A percentile compares a stretch with the other conserved stretches of the same genome.
Conservation (phyloP, 2,113 vertebrate species). For the Pseudolaguvia tuberculata region DNA sequence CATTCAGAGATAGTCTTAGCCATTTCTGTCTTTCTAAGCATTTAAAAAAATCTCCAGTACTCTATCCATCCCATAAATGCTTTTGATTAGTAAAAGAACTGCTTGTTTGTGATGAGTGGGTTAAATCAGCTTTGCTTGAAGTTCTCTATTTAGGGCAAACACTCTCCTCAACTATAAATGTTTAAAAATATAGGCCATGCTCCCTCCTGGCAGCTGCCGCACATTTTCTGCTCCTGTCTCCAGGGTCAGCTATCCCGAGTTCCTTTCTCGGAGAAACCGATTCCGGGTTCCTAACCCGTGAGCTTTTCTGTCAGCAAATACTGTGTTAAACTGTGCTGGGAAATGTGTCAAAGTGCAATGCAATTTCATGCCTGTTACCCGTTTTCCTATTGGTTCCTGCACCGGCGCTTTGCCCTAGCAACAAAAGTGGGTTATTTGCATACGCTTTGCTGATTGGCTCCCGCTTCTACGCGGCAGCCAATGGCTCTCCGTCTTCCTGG, state of each 20-base stretch:
- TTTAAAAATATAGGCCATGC: constrained; percentile 47
- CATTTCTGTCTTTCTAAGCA: constrained; percentile 37
- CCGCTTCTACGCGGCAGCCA: constrained; percentile 60
- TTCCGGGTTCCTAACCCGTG: constrained; percentile 51
- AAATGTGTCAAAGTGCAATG: constrained; percentile 83
- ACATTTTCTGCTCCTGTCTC: constrained; percentile 44
- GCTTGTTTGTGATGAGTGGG: constrained; percentile 1
- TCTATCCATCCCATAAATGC: neutral
- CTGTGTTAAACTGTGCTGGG: constrained; percentile 81
- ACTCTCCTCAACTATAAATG: constrained; percentile 43
- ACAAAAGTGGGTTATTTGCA: constrained; percentile 81
- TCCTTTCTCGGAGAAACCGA: constrained; percentile 45
- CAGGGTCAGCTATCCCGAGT: constrained; percentile 40
- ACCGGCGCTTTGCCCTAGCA: constrained; percentile 80
- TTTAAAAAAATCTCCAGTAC: constrained; percentile 38
- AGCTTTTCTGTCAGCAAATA: constrained; percentile 54
- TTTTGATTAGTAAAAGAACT: neutral
- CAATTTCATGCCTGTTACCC: constrained; percentile 81
- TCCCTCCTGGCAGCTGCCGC: constrained; percentile 42
- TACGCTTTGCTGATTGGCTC: constrained; percentile 72
- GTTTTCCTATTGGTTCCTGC: constrained; percentile 80
- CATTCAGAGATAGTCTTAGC: constrained; percentile 33
- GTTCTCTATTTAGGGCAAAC: constrained; percentile 39
- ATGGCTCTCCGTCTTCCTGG: constrained; percentile 62
- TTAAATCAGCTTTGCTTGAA: constrained; percentile 37